These are phyloP conservation scores for Aptenodytes patagonicus DNA, from an alignment of 2,113 vertebrate genomes.

Conservation along the genomic window DNA sequence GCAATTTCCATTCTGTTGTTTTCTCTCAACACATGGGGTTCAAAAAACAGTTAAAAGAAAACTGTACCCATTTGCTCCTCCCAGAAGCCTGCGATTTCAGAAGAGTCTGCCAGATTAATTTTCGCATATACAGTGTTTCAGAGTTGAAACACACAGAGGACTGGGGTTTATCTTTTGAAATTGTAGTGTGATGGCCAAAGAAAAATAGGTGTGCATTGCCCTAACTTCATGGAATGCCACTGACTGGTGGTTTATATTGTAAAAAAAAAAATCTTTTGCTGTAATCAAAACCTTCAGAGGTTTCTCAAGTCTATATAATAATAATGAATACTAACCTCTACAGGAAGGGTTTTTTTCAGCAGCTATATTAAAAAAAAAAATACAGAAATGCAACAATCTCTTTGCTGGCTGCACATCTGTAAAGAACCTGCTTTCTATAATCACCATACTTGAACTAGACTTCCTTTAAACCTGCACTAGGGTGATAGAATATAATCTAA, in stretches of 20 bases:
- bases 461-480: conserved; percentile 15
- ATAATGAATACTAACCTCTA: conserved; percentile 45
- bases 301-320: conserved; percentile 61
- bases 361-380: neutral
- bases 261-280: conserved; percentile 9
- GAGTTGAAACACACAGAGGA: conserved; percentile 55
- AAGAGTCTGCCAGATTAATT: conserved; percentile 75
- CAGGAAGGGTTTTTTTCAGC: conserved; percentile 3
- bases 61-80: conserved; percentile 81
- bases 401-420: conserved; percentile 17
- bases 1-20: conserved; percentile 85
- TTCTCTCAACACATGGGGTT: conserved; percentile 84
- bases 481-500: neutral
- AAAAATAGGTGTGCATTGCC: conserved; percentile 55
- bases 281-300: conserved; percentile 58
- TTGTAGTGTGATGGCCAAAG: conserved; percentile 27
- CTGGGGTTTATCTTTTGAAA: conserved; percentile 61
- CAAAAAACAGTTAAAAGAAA: conserved; percentile 84
- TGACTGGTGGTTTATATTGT: conserved; percentile 46
- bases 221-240: conserved; percentile 46
- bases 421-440: neutral
- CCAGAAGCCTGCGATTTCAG: conserved; percentile 74
- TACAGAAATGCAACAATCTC: neutral
- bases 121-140: conserved; percentile 62
- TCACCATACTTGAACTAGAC: neutral